A percentile compares a stretch with the other conserved stretches of the same genome.
These are phyloP conservation scores for Progne subis DNA, from an alignment of 2,113 vertebrate species.

Conservation along the genomic window DNA sequence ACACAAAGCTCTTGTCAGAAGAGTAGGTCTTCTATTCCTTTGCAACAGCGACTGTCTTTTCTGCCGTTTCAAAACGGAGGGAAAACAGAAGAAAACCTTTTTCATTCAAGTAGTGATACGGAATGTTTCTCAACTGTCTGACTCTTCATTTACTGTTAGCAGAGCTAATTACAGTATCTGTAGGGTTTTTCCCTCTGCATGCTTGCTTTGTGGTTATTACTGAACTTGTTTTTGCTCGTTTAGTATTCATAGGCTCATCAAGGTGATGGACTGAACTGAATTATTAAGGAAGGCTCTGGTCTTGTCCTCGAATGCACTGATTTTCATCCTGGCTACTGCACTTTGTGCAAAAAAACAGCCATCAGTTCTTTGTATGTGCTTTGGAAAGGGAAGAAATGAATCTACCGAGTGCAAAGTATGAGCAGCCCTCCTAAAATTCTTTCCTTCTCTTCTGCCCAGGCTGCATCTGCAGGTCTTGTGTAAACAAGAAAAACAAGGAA, in stretches of 20 bases:
- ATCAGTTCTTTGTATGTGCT: not conserved
- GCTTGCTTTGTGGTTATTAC: conserved; percentile 3
- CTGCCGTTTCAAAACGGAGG: not conserved
- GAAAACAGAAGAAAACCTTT: not conserved
- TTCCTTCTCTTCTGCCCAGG: conserved; percentile 59
- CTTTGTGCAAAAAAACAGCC: not conserved
- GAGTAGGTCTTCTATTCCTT: not conserved
- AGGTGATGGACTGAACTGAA: not conserved
- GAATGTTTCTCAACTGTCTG: not conserved
- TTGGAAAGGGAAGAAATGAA: not conserved
- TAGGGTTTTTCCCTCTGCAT: conserved; percentile 6
- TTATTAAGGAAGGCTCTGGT: not conserved
- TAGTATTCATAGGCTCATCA: not conserved
- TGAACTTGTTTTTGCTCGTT: not conserved
- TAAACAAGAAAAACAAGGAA: conserved; percentile 24
- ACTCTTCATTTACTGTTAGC: conserved; percentile 14
- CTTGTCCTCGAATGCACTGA: not conserved
- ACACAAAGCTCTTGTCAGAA: accelerated
- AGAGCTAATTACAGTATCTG: not conserved
- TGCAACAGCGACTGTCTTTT: not conserved
- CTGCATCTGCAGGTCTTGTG: conserved; percentile 35
- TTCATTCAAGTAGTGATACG: not conserved
- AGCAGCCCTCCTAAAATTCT: conserved; percentile 28
- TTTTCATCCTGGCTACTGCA: conserved; percentile 24
- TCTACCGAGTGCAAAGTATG: not conserved